phyloP scores from a whole-genome alignment of 2,113 vertebrate species.

The Gavia stellata region DNA sequence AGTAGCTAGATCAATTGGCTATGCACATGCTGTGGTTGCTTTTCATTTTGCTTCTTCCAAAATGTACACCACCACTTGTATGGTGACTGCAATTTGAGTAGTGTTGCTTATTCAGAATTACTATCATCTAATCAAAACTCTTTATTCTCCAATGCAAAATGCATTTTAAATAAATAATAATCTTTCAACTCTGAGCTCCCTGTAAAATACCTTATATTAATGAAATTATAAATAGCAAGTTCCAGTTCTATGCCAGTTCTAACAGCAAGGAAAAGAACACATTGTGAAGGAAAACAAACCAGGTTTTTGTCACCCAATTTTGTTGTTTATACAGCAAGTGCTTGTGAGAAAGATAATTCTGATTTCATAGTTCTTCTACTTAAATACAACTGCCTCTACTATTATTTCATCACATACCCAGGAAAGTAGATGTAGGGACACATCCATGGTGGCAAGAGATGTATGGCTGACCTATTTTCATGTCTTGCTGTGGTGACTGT shows the following conservation, averaged over 20 bases:
- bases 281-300: neutral
- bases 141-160: neutral
- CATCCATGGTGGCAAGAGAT: neutral
- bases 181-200: neutral
- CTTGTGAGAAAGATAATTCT: neutral
- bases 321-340: neutral
- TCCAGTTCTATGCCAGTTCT: neutral
- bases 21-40: neutral
- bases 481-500: neutral
- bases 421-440: neutral
- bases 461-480: neutral
- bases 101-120: neutral
- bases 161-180: neutral
- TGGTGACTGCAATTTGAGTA: neutral
- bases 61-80: neutral
- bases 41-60: neutral
- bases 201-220: neutral
- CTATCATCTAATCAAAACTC: neutral
- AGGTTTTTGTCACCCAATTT: neutral
- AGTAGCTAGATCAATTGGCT: neutral
- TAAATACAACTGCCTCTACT: neutral
- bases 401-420: neutral
- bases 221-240: neutral
- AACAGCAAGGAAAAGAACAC: neutral
- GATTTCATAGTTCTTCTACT: neutral